Evolutionary conservation across 2,888 invertebrate genomes (phyloP), one percentile per base, ranked within the genome.

Genomic region (Cryptus viduatorius): DNA sequence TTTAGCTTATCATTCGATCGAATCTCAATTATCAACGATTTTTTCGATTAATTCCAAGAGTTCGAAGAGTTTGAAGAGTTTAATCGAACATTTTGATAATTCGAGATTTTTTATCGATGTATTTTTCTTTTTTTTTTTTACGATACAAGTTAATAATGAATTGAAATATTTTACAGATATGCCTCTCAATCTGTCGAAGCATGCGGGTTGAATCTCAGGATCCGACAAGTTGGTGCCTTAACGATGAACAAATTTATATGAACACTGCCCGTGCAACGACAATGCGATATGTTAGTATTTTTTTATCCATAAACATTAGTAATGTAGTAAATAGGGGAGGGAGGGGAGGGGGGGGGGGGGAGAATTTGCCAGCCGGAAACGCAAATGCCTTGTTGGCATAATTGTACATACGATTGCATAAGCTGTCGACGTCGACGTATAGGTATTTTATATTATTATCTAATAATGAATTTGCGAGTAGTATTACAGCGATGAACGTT

Each of bases 151-250:
- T 12, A 29, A 29, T 24, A 12, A 56, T 12, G 12, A 14, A 31
- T 42, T 29, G 7, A 37, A 50, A 73, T 91, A 90, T 87, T 86
- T 87, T 96, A 82, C 95, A 98, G 98, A 98, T 97, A 96, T 97
- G 95, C 98, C 98, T 94, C 95, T 98, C 94, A 98, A 98, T 95
- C 95, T 98, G 95, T 98, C 97, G 93, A 98, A 98, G 95, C 97
- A 97, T 95, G 95, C 95, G 92, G 95, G 95, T 93, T 95, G 94
- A 95, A 93, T 93, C 93, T 93, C 93, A 93, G 92, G 91, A 93
- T 92, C 90, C 90, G 79, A 84, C 86, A 71, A 87, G 86, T 87
- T 88, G 89, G 89, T 89, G 89, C 89, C 89, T 89, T 88, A 90
- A 86, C 83, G 82, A 89, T 87, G 89, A 88, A 88, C 85, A 88